Evolutionary conservation across 2,888 invertebrate genomes (phyloP).

Genomic region (Dasysyrphus albostriatus): DNA sequence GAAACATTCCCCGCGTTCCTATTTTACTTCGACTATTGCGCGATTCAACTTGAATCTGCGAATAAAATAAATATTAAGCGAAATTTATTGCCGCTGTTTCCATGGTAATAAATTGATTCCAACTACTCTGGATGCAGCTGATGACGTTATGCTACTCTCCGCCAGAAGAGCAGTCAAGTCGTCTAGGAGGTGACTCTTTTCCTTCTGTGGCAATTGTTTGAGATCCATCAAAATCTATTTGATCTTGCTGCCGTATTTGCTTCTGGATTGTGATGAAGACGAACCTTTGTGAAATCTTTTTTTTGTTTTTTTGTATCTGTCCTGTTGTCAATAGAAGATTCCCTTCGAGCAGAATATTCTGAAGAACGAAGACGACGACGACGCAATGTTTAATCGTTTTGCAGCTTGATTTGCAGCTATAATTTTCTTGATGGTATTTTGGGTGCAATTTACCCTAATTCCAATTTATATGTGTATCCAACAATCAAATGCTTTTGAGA

Average conservation of each 20-base stretch:
- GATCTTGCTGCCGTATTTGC: slow-evolving; percentile 43
- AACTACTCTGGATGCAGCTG: slow-evolving; percentile 61
- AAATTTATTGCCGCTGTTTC: slow-evolving; percentile 73
- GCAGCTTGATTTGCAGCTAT: slow-evolving; percentile 72
- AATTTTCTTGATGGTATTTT: slow-evolving; percentile 70
- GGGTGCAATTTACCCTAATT: slow-evolving; percentile 74
- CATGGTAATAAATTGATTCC: slow-evolving; percentile 74
- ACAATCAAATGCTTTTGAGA: slow-evolving; percentile 43
- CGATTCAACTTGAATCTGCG: slow-evolving; percentile 60
- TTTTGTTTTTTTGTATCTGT: slow-evolving; percentile 17
- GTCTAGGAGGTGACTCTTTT: slow-evolving; percentile 51
- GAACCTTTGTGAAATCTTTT: slow-evolving; percentile 42
- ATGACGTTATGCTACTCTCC: slow-evolving; percentile 65
- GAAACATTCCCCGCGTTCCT: slow-evolving; percentile 35
- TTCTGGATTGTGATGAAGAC: slow-evolving; percentile 54
- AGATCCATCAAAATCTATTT: slow-evolving; percentile 31
- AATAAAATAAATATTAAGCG: slow-evolving; percentile 74
- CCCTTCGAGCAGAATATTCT: background rate
- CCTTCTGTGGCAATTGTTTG: slow-evolving; percentile 49
- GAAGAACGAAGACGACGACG: slow-evolving; percentile 1
- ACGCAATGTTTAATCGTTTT: slow-evolving; percentile 70
- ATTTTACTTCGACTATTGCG: slow-evolving; percentile 26
- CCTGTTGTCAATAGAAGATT: slow-evolving; percentile 3
- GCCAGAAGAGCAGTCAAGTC: slow-evolving; percentile 17
- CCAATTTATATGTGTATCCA: slow-evolving; percentile 40